Evolutionary conservation across 1,140 invertebrate species (phyloP).

Genomic region (Drusus annulatus): DNA sequence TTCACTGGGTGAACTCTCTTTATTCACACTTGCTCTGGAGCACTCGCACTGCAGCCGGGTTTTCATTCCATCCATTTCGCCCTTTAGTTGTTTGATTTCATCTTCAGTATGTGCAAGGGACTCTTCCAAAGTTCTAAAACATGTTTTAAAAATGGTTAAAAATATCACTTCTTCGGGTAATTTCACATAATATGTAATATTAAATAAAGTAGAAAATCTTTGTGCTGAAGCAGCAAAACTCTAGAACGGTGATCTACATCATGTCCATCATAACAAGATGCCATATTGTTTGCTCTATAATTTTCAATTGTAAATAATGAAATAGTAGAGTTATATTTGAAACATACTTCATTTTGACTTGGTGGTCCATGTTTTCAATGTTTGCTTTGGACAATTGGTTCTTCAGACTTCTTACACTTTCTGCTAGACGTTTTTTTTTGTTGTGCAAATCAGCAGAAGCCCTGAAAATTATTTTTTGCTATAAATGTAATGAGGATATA

Average conservation of each 20-base stretch:
- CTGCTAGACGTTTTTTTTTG: slow-evolving; percentile 51
- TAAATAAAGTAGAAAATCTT: too few relatives aligned
- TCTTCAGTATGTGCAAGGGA: slow-evolving; percentile 32
- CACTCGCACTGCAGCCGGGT: neutral
- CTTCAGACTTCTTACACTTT: slow-evolving; percentile 37
- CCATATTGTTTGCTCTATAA: too few relatives aligned
- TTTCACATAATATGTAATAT: too few relatives aligned
- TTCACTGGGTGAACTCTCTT: neutral
- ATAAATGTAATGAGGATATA: too few relatives aligned
- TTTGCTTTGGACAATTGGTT: slow-evolving; percentile 40
- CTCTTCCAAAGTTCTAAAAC: slow-evolving; percentile 39
- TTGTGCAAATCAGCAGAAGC: slow-evolving; percentile 12
- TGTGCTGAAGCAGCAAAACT: too few relatives aligned
- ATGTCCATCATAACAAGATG: too few relatives aligned
- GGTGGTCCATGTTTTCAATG: slow-evolving; percentile 36
- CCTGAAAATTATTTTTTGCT: neutral
- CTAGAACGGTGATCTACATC: too few relatives aligned
- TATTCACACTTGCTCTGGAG: neutral
- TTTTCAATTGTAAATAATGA: too few relatives aligned
- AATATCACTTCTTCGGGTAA: too few relatives aligned
- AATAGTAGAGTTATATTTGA: neutral
- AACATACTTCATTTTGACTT: slow-evolving; percentile 41
- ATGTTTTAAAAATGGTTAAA: neutral
- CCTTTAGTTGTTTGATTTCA: slow-evolving; percentile 33
- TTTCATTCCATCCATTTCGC: neutral